phyloP scores from a whole-genome alignment of 2,113 vertebrate species.

The Colistium nudipinnis region DNA sequence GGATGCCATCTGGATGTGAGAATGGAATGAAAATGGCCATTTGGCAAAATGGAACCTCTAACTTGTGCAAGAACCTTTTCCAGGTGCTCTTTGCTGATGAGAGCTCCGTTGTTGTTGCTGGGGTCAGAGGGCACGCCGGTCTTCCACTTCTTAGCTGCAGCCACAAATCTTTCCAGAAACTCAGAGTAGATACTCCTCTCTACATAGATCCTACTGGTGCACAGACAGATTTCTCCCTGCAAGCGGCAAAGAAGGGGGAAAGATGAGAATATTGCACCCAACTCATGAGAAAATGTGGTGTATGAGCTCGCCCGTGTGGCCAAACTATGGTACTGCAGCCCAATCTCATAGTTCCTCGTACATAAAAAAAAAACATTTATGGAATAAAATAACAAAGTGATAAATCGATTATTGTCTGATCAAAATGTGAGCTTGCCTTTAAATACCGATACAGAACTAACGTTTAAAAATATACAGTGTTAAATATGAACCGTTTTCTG shows the following conservation, averaged over 20 bases:
- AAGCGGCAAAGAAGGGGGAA: constrained; percentile 7
- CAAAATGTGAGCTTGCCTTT: no score
- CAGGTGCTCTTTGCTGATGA: constrained; percentile 95
- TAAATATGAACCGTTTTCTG: no score
- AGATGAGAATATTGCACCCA: background rate
- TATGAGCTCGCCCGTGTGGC: constrained; percentile 49
- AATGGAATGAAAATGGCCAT: fast-evolving
- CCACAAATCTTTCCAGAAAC: constrained; percentile 92
- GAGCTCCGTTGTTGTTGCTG: constrained; percentile 84
- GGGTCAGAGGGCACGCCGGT: constrained; percentile 88
- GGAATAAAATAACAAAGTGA: no score
- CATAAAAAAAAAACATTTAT: no score
- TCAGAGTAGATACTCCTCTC: constrained; percentile 88
- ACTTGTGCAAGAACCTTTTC: constrained; percentile 84
- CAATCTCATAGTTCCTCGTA: background rate
- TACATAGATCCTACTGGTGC: constrained; percentile 97
- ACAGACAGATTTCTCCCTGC: constrained; percentile 97
- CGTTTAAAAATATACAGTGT: no score
- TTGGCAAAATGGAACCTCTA: fast-evolving
- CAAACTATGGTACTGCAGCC: constrained; percentile 14
- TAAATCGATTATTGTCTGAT: background rate
- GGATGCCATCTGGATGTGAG: background rate
- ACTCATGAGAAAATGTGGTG: background rate
- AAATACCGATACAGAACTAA: no score
- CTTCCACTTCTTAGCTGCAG: constrained; percentile 89